phyloP scores from a whole-genome alignment of 2,888 invertebrate genomes.

The Pseudanteris insignis region DNA sequence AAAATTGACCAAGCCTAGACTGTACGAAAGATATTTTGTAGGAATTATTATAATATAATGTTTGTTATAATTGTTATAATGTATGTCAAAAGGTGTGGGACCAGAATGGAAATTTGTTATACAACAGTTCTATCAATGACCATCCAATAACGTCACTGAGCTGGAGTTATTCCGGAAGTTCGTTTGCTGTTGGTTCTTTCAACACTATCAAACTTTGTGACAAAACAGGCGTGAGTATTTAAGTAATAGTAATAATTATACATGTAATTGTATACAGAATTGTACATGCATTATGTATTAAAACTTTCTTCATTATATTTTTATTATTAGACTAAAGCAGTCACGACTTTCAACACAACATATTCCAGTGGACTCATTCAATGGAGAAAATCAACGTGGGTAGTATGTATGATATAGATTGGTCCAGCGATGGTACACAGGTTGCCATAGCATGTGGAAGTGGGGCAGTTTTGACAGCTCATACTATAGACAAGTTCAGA shows the following conservation, averaged over 20 bases:
- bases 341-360: too few relatives aligned
- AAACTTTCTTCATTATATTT: not conserved
- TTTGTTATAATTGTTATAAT: not conserved
- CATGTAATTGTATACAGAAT: too few relatives aligned
- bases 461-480: constrained; percentile 89
- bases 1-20: too few relatives aligned
- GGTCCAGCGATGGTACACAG: constrained; percentile 97
- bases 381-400: constrained; percentile 89
- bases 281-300: constrained; percentile 5
- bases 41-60: too few relatives aligned
- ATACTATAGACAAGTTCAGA: constrained; percentile 83
- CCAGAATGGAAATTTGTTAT: constrained; percentile 86
- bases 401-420: constrained; percentile 87
- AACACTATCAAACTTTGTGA: constrained; percentile 93
- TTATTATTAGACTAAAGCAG: too few relatives aligned
- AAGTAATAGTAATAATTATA: too few relatives aligned
- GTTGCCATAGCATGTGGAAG: constrained; percentile 94
- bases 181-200: constrained; percentile 92
- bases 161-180: constrained; percentile 91
- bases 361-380: constrained; percentile 88
- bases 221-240: constrained; percentile 86
- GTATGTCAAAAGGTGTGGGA: constrained; percentile 92
- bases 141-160: constrained; percentile 90
- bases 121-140: constrained; percentile 84
- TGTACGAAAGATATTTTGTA: too few relatives aligned